These are phyloP conservation scores for Nudaria mundana DNA, from an alignment of 2,888 invertebrate species.

Conservation along the genomic window DNA sequence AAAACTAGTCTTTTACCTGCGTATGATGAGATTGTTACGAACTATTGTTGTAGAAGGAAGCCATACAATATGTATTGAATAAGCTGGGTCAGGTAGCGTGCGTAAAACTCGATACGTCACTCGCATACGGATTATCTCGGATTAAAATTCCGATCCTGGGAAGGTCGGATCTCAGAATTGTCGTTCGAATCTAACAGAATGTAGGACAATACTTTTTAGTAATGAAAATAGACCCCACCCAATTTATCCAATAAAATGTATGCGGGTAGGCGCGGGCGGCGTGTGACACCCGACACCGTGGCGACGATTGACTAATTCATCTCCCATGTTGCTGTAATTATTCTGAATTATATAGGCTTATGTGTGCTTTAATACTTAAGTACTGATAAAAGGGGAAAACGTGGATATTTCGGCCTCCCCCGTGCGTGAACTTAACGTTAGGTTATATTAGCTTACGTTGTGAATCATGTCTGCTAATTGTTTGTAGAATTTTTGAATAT, in stretches of 20 bases:
- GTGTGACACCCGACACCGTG: conserved; percentile 42
- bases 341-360: conserved; percentile 56
- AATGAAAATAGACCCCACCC: conserved; percentile 55
- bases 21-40: conserved; percentile 43
- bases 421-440: conserved; percentile 11
- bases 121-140: conserved; percentile 67
- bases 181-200: conserved; percentile 26
- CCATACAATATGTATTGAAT: conserved; percentile 65
- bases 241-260: conserved; percentile 75
- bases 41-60: conserved; percentile 64
- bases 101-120: conserved; percentile 70
- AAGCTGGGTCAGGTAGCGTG: conserved; percentile 71
- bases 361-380: conserved; percentile 47
- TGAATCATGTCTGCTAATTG: conserved; percentile 13
- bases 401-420: conserved; percentile 2
- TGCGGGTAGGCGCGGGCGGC: conserved; percentile 65
- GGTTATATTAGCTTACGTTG: conserved; percentile 9
- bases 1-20: conserved; percentile 63
- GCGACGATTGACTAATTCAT: conserved; percentile 39
- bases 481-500: conserved; percentile 1
- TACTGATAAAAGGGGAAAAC: conserved; percentile 18
- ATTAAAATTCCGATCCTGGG: conserved; percentile 71
- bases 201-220: conserved; percentile 55
- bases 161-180: conserved; percentile 45
- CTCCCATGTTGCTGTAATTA: conserved; percentile 62